A percentile compares a stretch with the other conserved stretches of the same genome.
These are phyloP conservation scores for Adelosebastes latens DNA, from an alignment of 2,797 vertebrate species.

Conservation along the genomic window DNA sequence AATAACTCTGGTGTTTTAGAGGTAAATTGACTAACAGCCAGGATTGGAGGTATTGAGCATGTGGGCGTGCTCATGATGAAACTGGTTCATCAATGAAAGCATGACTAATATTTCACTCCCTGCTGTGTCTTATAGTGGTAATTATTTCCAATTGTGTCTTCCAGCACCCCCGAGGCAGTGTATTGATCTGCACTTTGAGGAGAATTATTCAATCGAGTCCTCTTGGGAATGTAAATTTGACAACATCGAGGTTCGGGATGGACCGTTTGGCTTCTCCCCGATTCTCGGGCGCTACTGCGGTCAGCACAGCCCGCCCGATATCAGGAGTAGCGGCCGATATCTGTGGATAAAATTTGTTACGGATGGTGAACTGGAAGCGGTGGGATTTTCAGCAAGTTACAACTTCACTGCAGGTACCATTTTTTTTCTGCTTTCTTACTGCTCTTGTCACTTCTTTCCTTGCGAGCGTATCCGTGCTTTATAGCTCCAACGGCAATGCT, in stretches of 20 bases:
- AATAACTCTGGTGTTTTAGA: slow-evolving; percentile 12
- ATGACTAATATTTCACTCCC: slow-evolving; percentile 35
- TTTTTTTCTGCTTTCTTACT: background rate
- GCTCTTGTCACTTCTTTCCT: slow-evolving; percentile 16
- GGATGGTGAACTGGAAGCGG: slow-evolving; percentile 96
- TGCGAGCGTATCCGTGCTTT: slow-evolving; percentile 12
- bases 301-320: slow-evolving; percentile 94
- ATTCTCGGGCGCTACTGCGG: slow-evolving; percentile 98
- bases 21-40: slow-evolving; percentile 18
- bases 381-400: slow-evolving; percentile 97
- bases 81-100: slow-evolving; percentile 36
- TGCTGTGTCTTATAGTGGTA: slow-evolving; percentile 17
- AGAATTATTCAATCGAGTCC: slow-evolving; percentile 97
- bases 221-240: slow-evolving; percentile 99
- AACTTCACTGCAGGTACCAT: slow-evolving; percentile 96
- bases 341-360: slow-evolving; percentile 99
- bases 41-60: slow-evolving; percentile 20
- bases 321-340: slow-evolving; percentile 97
- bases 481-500: slow-evolving; percentile 21
- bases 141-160: slow-evolving; percentile 68
- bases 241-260: slow-evolving; percentile 98
- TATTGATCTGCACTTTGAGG: slow-evolving; percentile 97
- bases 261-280: slow-evolving; percentile 98
- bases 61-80: slow-evolving; percentile 31
- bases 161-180: slow-evolving; percentile 97